These are phyloP conservation scores for Sycophila sp. DNA, from an alignment of 1,140 invertebrate genomes.

Conservation along the genomic window DNA sequence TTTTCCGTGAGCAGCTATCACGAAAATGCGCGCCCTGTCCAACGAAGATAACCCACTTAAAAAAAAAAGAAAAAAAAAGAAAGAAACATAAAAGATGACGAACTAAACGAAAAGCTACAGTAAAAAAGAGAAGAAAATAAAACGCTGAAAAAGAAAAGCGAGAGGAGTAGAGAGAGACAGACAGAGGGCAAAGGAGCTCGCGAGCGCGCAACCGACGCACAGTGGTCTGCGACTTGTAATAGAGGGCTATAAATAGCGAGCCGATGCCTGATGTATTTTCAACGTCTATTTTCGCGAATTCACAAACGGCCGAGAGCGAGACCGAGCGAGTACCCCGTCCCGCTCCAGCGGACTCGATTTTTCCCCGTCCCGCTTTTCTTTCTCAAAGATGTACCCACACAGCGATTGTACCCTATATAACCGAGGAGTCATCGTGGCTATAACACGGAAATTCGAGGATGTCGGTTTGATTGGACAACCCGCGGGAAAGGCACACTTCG, in stretches of 20 bases:
- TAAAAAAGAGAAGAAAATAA: background rate
- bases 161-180: background rate
- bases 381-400: no score
- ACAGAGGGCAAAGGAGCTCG: conserved; percentile 2
- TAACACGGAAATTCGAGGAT: no score
- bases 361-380: background rate
- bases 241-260: conserved; percentile 62
- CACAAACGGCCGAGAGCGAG: conserved; percentile 47
- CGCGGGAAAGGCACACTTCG: no score
- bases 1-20: no score
- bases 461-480: no score
- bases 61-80: background rate
- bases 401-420: no score
- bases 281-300: conserved; percentile 58
- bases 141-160: conserved; percentile 11
- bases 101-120: no score
- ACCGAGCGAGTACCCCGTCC: conserved; percentile 5
- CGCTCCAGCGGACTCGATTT: background rate
- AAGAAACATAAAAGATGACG: background rate
- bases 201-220: conserved; percentile 28
- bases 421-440: no score
- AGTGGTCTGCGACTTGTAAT: conserved; percentile 59
- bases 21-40: no score
- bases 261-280: conserved; percentile 61
- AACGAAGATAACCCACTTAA: no score